phyloP scores from a whole-genome alignment of 2,113 vertebrate genomes.

The Brachionichthys hirsutus region DNA sequence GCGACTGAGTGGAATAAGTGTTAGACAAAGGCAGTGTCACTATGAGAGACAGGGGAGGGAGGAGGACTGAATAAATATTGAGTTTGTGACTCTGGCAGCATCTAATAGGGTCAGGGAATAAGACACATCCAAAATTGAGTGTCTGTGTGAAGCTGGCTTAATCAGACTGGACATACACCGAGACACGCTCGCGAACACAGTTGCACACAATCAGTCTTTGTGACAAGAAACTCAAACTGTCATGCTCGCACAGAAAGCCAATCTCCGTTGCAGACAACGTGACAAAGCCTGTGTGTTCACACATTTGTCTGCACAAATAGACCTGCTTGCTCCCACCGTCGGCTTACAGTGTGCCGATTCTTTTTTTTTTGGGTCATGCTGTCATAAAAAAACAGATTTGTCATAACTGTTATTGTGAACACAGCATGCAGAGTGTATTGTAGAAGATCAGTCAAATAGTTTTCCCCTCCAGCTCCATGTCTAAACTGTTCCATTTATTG shows the following conservation, averaged over 20 bases:
- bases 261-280: slow-evolving; percentile 51
- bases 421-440: neutral
- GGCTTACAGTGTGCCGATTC: neutral
- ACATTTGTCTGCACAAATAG: slow-evolving; percentile 52
- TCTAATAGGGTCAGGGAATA: slow-evolving; percentile 76
- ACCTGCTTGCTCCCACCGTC: slow-evolving; percentile 20
- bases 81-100: slow-evolving; percentile 72
- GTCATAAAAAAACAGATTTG: neutral
- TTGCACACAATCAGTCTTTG: slow-evolving; percentile 66
- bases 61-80: slow-evolving; percentile 76
- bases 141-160: slow-evolving; percentile 70
- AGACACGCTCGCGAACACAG: slow-evolving; percentile 43
- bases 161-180: slow-evolving; percentile 64
- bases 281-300: slow-evolving; percentile 44
- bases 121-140: slow-evolving; percentile 77
- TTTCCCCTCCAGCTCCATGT: neutral
- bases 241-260: slow-evolving; percentile 53
- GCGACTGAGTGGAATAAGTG: slow-evolving; percentile 46
- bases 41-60: slow-evolving; percentile 44
- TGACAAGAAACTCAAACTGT: slow-evolving; percentile 66
- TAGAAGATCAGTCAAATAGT: neutral
- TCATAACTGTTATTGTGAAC: slow-evolving; percentile 4
- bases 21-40: slow-evolving; percentile 63
- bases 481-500: neutral
- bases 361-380: neutral